These are phyloP conservation scores for Atractosteus spatula DNA, from an alignment of 2,113 vertebrate genomes.

Conservation along the genomic window DNA sequence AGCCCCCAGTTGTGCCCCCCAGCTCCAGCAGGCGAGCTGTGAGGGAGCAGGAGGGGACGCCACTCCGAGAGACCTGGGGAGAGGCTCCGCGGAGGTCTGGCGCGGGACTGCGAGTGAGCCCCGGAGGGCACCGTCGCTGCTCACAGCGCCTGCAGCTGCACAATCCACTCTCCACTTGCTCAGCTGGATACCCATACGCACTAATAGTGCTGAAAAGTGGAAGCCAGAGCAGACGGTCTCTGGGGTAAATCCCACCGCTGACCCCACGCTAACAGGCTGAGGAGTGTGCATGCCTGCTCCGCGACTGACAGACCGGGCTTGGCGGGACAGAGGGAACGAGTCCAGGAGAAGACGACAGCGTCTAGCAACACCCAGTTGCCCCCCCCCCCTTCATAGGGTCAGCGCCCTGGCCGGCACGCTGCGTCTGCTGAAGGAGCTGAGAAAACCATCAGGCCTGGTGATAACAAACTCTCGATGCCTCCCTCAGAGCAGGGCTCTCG, in stretches of 20 bases:
- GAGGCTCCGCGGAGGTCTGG: slow-evolving; percentile 42
- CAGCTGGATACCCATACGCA: slow-evolving; percentile 78
- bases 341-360: neutral
- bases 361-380: neutral
- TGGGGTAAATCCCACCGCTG: slow-evolving; percentile 54
- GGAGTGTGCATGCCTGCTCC: slow-evolving; percentile 50
- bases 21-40: neutral
- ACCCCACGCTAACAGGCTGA: slow-evolving; percentile 26
- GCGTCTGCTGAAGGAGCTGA: too few relatives aligned
- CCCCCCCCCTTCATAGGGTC: neutral
- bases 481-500: too few relatives aligned
- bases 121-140: slow-evolving; percentile 69
- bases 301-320: slow-evolving; percentile 50
- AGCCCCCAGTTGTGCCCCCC: too few relatives aligned
- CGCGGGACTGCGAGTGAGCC: slow-evolving; percentile 69
- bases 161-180: slow-evolving; percentile 50
- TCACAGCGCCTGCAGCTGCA: slow-evolving; percentile 64
- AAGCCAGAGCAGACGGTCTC: slow-evolving; percentile 80
- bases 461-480: too few relatives aligned
- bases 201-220: slow-evolving; percentile 81
- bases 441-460: too few relatives aligned
- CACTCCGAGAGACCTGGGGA: slow-evolving; percentile 41
- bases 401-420: neutral
- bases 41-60: slow-evolving; percentile 28
- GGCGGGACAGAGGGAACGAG: neutral